Evolutionary conservation across 2,888 invertebrate genomes (phyloP), one percentile per base, ranked within the genome.

Genomic region (Eristalinus aeneus): DNA sequence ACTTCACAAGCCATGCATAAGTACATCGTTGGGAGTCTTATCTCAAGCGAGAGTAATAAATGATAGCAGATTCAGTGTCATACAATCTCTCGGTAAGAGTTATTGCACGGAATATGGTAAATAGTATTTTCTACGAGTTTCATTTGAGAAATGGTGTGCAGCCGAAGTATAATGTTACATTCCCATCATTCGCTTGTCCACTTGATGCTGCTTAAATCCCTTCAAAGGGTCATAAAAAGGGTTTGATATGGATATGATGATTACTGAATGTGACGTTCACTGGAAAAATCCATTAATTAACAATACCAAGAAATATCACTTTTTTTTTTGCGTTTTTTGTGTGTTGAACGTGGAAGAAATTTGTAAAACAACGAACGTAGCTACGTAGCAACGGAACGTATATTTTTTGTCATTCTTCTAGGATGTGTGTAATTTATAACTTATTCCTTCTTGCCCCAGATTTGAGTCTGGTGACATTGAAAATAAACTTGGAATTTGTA

Each of bases 1-100:
- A 54, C 53, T 46, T 53, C 63, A 76, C 22, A 36, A 36, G 34
- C 54, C 22, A 22, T 34, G 16, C 16, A 8, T 60, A 34, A 22
- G 9, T 10, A 56, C n/a, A 12, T 23, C n/a, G 27, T 16, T 36
- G 20, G 16, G 56, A 54, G 53, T 22, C 22, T 46, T 16, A 16
- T 69, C 32, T 32, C 27, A 16, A 31, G 65, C 46, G 53, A 69
- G 56, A 36, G 54, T 74, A 53, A 74, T 65, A 79, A 61, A 77
- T 81, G 81, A 81, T 81, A 81, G 77, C 77, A 81, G 76, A 85
- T 85, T 77, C 81, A 85, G 73, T 85, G 85, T 81, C 76, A 73
- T 68, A 81, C 64, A 81, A 85, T 85, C 85, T 72, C 73, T 81
- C 77, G 81, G 39, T 34, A 77, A 76, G 76, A 81, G 73, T 85